Conservation (phyloP, 2,888 invertebrate genomes). For the Acronicta leporina region DNA sequence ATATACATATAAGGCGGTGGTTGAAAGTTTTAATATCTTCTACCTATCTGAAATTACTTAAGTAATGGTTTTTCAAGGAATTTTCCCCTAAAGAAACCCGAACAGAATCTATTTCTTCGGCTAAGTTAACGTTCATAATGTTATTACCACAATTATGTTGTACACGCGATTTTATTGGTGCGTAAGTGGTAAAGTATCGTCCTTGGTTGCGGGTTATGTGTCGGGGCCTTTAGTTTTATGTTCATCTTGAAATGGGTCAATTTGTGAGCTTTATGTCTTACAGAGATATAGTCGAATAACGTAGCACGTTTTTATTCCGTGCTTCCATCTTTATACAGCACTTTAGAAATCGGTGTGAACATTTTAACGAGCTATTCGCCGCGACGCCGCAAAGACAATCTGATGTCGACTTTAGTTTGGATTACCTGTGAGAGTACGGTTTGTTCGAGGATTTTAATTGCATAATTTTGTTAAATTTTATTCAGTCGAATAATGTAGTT, state of each 20-base stretch:
- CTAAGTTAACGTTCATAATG: conserved; percentile 52
- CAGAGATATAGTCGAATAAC: conserved; percentile 62
- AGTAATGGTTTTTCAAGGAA: conserved; percentile 11
- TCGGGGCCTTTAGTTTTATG: conserved; percentile 63
- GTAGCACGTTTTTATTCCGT: conserved; percentile 59
- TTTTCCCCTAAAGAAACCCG: conserved; percentile 9
- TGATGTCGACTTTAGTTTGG: conserved; percentile 26
- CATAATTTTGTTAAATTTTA: conserved; percentile 21
- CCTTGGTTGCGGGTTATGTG: conserved; percentile 55
- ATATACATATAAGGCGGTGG: too few species aligned
- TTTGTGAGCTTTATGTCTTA: conserved; percentile 61
- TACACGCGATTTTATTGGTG: conserved; percentile 60
- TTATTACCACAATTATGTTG: conserved; percentile 54
- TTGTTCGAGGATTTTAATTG: conserved; percentile 34
- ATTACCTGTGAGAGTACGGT: conserved; percentile 21
- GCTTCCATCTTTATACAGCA: conserved; percentile 50
- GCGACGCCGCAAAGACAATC: conserved; percentile 34
- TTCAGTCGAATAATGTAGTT: conserved; percentile 5
- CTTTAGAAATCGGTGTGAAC: conserved; percentile 46
- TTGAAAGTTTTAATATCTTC: too few species aligned
- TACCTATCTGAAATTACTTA: background rate
- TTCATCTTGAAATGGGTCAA: conserved; percentile 60
- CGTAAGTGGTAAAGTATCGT: conserved; percentile 61
- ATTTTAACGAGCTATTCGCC: conserved; percentile 43
- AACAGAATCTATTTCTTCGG: conserved; percentile 28